Evolutionary conservation across 2,113 vertebrate genomes (phyloP).

Genomic region (Serilophus lunatus): DNA sequence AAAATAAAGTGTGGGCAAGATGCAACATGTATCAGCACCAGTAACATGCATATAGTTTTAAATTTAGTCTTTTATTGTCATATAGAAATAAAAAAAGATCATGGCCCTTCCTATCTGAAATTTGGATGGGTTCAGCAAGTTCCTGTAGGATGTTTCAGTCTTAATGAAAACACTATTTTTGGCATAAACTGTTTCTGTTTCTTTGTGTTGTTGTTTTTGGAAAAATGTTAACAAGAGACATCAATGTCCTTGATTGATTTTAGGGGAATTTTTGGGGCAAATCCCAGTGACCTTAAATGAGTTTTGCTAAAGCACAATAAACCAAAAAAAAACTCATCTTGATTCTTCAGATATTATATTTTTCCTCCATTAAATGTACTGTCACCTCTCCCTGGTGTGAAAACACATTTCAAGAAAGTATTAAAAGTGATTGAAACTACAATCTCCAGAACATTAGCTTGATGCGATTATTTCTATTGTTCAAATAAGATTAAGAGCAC

Average conservation of each 20-base stretch:
- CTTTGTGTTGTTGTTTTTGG: not conserved
- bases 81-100: not conserved
- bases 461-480: not conserved
- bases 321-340: not conserved
- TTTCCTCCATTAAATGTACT: not conserved
- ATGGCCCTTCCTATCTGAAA: not conserved
- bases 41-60: not conserved
- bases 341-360: not conserved
- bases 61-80: not conserved
- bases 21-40: not conserved
- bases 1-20: not conserved
- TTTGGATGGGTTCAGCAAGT: not conserved
- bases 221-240: not conserved
- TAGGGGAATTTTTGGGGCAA: not conserved
- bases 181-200: not conserved
- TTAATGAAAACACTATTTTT: not conserved
- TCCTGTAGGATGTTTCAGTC: not conserved
- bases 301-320: not conserved
- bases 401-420: not conserved
- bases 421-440: not conserved
- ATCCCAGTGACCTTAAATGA: not conserved
- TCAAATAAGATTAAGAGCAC: not conserved
- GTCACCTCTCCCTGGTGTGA: not conserved
- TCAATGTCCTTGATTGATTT: not conserved
- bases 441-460: not conserved